A percentile compares a stretch with the other conserved stretches of the same genome.
Conservation (phyloP, 2,888 invertebrate species). For the Cryptocheilus praepositus region DNA sequence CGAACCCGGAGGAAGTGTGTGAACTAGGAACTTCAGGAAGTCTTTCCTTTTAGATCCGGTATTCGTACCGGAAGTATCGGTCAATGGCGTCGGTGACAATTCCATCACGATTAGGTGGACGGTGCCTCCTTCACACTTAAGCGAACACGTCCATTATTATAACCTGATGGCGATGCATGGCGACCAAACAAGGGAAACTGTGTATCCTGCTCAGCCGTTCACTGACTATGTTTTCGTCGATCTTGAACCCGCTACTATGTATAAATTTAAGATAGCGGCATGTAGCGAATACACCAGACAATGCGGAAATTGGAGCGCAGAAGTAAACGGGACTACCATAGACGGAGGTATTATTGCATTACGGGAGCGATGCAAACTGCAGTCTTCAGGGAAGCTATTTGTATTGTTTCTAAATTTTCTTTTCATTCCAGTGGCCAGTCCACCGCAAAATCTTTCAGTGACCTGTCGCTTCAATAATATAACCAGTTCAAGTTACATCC, state of each 20-base stretch:
- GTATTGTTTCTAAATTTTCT: slow-evolving; percentile 12
- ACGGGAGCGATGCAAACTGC: too few species aligned
- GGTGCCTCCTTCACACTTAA: slow-evolving; percentile 80
- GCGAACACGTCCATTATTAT: slow-evolving; percentile 86
- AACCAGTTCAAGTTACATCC: slow-evolving; percentile 79
- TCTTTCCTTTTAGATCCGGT: slow-evolving; percentile 79
- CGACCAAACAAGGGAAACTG: slow-evolving; percentile 77
- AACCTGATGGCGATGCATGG: slow-evolving; percentile 79
- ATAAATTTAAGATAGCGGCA: slow-evolving; percentile 87
- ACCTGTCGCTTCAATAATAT: slow-evolving; percentile 81
- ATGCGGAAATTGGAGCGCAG: slow-evolving; percentile 87
- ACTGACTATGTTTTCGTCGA: slow-evolving; percentile 87
- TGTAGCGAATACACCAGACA: slow-evolving; percentile 86
- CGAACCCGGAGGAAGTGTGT: too few species aligned
- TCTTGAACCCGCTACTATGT: slow-evolving; percentile 86
- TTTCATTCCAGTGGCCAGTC: slow-evolving; percentile 78
- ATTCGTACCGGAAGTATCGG: slow-evolving; percentile 86
- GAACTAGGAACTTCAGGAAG: background rate
- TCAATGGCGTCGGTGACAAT: slow-evolving; percentile 82
- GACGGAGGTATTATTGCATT: slow-evolving; percentile 78
- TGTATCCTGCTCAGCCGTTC: slow-evolving; percentile 81
- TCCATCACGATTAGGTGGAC: slow-evolving; percentile 90
- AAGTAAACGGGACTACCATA: slow-evolving; percentile 87
- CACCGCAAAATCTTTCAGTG: slow-evolving; percentile 82
- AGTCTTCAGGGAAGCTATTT: too few species aligned